phyloP scores from a whole-genome alignment of 2,888 invertebrate species.

The Drosophila conformis region DNA sequence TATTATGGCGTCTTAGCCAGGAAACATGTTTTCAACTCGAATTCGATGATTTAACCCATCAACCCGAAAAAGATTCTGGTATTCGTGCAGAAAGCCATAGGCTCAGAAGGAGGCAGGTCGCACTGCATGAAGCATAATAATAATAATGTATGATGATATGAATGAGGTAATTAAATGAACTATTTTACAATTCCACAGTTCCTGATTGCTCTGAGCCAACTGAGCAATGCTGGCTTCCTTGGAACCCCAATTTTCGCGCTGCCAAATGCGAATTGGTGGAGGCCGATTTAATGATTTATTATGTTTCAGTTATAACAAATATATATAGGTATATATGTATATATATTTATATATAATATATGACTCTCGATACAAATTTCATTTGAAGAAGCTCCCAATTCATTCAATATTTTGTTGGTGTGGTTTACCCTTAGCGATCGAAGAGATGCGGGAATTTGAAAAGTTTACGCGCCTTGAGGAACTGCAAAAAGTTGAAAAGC shows the following conservation, averaged over 20 bases:
- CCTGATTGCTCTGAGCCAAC: constrained; percentile 12
- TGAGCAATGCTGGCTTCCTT: not conserved
- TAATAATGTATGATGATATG: not conserved
- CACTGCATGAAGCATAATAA: not conserved
- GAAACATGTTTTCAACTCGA: not conserved
- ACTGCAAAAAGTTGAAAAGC: constrained; percentile 50
- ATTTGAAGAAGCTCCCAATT: not conserved
- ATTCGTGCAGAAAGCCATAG: not conserved
- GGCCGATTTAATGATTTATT: constrained; percentile 31
- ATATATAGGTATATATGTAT: not conserved
- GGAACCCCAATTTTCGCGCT: constrained; percentile 14
- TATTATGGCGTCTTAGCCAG: not conserved
- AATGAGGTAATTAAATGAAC: not conserved
- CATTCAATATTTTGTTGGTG: not conserved
- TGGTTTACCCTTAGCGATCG: constrained; percentile 46
- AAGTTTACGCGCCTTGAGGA: constrained; percentile 63
- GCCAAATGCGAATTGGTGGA: constrained; percentile 25
- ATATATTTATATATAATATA: not conserved
- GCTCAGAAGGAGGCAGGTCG: not conserved
- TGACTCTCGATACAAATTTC: constrained; percentile 5
- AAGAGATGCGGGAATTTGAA: constrained; percentile 61
- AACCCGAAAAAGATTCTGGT: not conserved
- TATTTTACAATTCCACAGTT: constrained; percentile 36
- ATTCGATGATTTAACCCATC: not conserved
- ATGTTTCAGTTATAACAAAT: constrained; percentile 20